Evolutionary conservation across 2,113 vertebrate species (phyloP), one percentile per base, ranked within the genome.

Genomic region (Cinclus mexicanus): DNA sequence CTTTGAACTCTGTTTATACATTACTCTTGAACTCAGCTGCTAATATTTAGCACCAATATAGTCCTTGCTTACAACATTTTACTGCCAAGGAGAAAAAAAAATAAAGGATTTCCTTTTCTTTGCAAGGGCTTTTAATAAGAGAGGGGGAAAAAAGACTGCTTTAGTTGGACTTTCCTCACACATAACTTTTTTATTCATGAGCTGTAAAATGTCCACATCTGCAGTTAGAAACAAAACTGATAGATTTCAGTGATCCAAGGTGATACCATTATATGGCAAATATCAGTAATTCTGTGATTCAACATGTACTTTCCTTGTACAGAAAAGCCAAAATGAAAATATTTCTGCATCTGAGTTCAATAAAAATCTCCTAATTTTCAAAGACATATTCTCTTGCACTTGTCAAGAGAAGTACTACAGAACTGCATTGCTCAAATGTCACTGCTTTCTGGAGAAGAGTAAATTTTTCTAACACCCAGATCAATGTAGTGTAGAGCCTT

Each of bases 1-100:
- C 91, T 97, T 95, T 97, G 96, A 97, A 97, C 94, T 96, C 72
- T 94, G 83, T 65, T 95, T 97, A 78, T 41, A 87, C 78, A 89
- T 92, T 91, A 90, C 78, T 56, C 28, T 95, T 93, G 96, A 94
- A 88, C 75, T 95, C 80, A 92, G 89, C 47, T 95, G 78, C 71
- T 84, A 95, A 70, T 67, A 78, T 80, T 92, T 93, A 96, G 77
- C 61, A 84, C 11, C 49, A 90, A 21, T 15, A 39, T 23, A 94
- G 68, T 42, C 20, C 53, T 95, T 65, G 80, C 80, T 96, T 84
- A 81, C 55, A 67, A 18, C 49, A 77, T 55, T 90, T 90, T 90
- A 74, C 57, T 92, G 57, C 68, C 89, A 87, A 94, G 44, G 42
- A 28, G 37, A 9, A 24, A 87, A 83, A 37, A 89, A 89, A 83